phyloP scores from a whole-genome alignment of 2,888 invertebrate genomes.

The Lepidonotus clava region DNA sequence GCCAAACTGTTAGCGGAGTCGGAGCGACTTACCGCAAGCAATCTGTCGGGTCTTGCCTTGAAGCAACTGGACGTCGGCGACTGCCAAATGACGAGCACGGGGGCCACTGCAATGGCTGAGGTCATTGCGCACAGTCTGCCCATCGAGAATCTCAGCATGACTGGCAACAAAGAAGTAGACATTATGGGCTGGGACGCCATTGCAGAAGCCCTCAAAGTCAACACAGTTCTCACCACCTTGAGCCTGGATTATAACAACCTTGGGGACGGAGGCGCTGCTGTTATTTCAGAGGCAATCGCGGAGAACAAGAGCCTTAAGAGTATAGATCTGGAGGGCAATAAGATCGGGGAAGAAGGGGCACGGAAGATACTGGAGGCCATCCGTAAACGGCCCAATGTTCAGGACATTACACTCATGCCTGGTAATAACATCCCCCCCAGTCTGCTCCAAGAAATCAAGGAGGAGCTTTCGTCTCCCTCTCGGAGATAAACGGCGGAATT shows the following conservation, averaged over 20 bases:
- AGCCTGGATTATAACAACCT: slow-evolving; percentile 73
- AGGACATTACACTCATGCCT: slow-evolving; percentile 71
- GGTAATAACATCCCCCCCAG: slow-evolving; percentile 67
- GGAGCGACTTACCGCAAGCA: slow-evolving; percentile 12
- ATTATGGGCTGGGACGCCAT: slow-evolving; percentile 71
- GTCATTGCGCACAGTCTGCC: slow-evolving; percentile 69
- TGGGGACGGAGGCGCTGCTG: slow-evolving; percentile 71
- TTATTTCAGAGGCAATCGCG: slow-evolving; percentile 68
- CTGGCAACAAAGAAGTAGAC: slow-evolving; percentile 69
- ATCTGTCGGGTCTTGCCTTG: slow-evolving; percentile 58
- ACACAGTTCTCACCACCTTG: slow-evolving; percentile 69
- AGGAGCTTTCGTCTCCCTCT: slow-evolving; percentile 25
- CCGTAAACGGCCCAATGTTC: slow-evolving; percentile 70
- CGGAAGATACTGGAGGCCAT: slow-evolving; percentile 68
- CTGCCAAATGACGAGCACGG: slow-evolving; percentile 68
- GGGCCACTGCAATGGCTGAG: slow-evolving; percentile 67
- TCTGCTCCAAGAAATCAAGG: slow-evolving; percentile 22
- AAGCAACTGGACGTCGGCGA: slow-evolving; percentile 73
- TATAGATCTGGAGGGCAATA: slow-evolving; percentile 73
- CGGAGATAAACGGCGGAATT: too few species aligned
- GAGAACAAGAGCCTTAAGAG: slow-evolving; percentile 68
- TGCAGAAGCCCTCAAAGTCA: slow-evolving; percentile 70
- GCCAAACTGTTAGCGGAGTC: slow-evolving; percentile 45
- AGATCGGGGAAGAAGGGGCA: slow-evolving; percentile 71
- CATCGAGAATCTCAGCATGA: slow-evolving; percentile 69